Evolutionary conservation across 2,113 vertebrate genomes (phyloP).

Genomic region (Heterotis niloticus): DNA sequence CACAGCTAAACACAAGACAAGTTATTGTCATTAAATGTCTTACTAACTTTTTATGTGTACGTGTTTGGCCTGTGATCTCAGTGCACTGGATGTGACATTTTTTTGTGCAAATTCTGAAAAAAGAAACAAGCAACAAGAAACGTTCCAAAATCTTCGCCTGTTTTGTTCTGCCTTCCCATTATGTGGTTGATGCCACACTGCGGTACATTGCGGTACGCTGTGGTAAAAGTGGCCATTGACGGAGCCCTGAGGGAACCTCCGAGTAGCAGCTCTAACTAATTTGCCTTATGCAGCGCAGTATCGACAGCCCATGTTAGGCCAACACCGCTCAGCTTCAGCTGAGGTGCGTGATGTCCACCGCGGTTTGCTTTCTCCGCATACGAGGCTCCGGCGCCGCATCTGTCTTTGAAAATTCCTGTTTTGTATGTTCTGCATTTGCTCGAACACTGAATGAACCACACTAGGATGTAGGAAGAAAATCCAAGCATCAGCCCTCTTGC

Average conservation of each 20-base stretch:
- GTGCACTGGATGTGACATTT: not conserved
- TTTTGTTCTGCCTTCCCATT: constrained; percentile 37
- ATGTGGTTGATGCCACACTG: constrained; percentile 61
- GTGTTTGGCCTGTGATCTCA: too few relatives aligned
- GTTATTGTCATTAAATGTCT: too few relatives aligned
- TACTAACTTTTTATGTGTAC: too few relatives aligned
- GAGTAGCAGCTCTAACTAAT: constrained; percentile 64
- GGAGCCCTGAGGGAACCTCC: constrained; percentile 66
- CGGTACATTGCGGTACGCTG: too few relatives aligned
- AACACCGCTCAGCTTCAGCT: constrained; percentile 65
- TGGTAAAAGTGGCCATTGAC: constrained; percentile 62
- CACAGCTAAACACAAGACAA: too few relatives aligned
- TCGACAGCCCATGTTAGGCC: constrained; percentile 49
- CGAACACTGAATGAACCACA: constrained; percentile 42
- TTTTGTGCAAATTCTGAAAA: constrained; percentile 7
- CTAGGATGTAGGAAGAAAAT: too few relatives aligned
- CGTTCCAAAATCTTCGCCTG: not conserved
- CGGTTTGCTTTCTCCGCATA: constrained; percentile 52
- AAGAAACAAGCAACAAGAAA: not conserved
- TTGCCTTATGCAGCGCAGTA: constrained; percentile 70
- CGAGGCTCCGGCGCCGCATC: constrained; percentile 21
- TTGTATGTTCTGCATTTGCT: constrained; percentile 55
- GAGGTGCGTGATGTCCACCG: constrained; percentile 57
- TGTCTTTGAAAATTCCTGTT: constrained; percentile 56
- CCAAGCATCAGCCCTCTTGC: too few relatives aligned